Evolutionary conservation across 2,797 vertebrate genomes (phyloP), one percentile per base, ranked within the genome.

Genomic region (Centropyge bicolor): DNA sequence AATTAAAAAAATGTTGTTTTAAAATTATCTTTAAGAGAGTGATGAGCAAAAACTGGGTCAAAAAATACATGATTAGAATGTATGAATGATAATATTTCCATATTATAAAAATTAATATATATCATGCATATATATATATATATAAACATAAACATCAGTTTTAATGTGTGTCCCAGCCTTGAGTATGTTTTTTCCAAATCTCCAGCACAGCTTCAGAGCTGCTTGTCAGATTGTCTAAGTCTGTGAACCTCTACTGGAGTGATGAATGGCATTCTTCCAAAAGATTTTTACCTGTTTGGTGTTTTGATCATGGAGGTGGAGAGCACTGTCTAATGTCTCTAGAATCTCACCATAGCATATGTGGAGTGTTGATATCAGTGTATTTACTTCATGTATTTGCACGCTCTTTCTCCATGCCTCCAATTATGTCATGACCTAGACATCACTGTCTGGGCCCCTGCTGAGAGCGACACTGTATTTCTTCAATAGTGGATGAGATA

Each of bases 381-480:
- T 49, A 4, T 31, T 31, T 31, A 4, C n/a, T 56, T 74, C 35
- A 35, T 49, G 7, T 22, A 20, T 67, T 67, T 62, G 35, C 35
- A 38, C 27, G 31, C 12, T 61, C 40, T 64, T 51, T 41, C 35
- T 51, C n/a, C 16, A 2, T n/a, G 57, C 79, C 69, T 41, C 38
- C 63, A 76, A 72, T 67, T 67, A 63, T 45, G 17, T 72, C 57
- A 40, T 72, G 70, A 74, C 78, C 70, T 51, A 82, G 68, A 82
- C 60, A 51, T 51, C 22, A 24, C 38, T 38, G 48, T 66, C 43
- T 60, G 67, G 8, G 6, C 38, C 68, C 22, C 55, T 35, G 22
- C 52, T 52, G 55, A 68, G 22, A 38, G 31, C 56, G 49, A 38
- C n/a, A 64, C 36, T 66, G 5, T 20, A 48, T 52, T 67, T 69